These are phyloP conservation scores for Dyspetes luteomarginatus DNA, from an alignment of 2,888 invertebrate genomes.

Conservation along the genomic window DNA sequence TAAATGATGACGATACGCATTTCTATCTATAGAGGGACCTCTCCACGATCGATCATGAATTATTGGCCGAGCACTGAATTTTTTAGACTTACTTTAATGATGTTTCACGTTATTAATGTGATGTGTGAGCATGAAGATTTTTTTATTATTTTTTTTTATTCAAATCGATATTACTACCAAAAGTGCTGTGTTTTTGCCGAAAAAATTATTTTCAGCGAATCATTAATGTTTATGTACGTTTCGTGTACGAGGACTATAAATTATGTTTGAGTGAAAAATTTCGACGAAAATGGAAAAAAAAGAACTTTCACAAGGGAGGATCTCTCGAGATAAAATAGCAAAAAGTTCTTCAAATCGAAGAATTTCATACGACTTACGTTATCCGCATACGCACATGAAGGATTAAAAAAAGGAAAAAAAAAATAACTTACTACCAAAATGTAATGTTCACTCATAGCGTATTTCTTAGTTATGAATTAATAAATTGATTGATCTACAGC, in stretches of 20 bases:
- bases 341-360: slow-evolving; percentile 26
- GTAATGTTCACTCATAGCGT: slow-evolving; percentile 63
- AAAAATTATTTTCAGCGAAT: not conserved
- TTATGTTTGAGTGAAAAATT: not conserved
- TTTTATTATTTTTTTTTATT: not conserved
- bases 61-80: not conserved
- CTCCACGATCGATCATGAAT: slow-evolving; percentile 25
- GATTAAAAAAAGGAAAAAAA: slow-evolving; percentile 35
- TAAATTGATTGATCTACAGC: slow-evolving; percentile 65
- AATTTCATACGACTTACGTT: slow-evolving; percentile 52
- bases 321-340: slow-evolving; percentile 20
- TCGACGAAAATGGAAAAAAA: not conserved
- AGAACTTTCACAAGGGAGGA: not conserved
- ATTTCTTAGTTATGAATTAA: slow-evolving; percentile 64
- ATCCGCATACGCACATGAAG: slow-evolving; percentile 55
- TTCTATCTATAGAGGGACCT: slow-evolving; percentile 26
- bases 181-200: slow-evolving; percentile 15
- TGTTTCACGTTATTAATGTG: not conserved
- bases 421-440: slow-evolving; percentile 60
- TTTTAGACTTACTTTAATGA: not conserved
- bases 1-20: not conserved
- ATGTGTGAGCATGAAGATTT: not conserved
- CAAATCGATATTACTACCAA: slow-evolving; percentile 33
- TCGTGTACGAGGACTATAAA: not conserved
- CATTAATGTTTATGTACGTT: slow-evolving; percentile 6